Evolutionary conservation across 2,113 vertebrate genomes (phyloP), one percentile per base, ranked within the genome.

Genomic region (Triplophysa siluroides): DNA sequence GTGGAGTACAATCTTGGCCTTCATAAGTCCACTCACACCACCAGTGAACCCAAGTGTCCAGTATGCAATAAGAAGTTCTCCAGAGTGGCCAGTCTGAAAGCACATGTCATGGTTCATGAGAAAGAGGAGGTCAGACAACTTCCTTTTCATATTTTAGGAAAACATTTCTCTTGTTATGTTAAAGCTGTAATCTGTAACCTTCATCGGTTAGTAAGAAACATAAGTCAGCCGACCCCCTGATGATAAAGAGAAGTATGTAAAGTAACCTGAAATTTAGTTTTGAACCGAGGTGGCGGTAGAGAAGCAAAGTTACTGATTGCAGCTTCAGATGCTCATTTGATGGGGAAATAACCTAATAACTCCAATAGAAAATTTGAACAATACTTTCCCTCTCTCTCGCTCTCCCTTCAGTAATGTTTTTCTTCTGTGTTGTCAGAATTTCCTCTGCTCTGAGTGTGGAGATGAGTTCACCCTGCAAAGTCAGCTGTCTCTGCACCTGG

Each of bases 391-490:
- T 72, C 23, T 19, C 81, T 90, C 26, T 50, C 83, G 60, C 58
- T 84, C 2, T 18, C 13, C 23, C 4, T 41, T n/a, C 26, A 62
- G 26, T 10, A 76, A 47, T 69, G 29, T 8, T 68, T 14, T 62
- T 50, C 21, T 62, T 23, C 23, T 78, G 56, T 76, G 41, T 12
- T 52, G 19, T 3, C 79, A 99, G 98, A 99, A 96, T 87, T 90
- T 99, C 83, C 97, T 99, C 90, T 99, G 98, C 79, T 89, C 92
- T 0, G 97, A 99, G 90, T 99, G 98, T 33, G 98, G 98, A 38
- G 98, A 99, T 88, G 97, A 99, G 91, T 99, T 99, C 73, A 91
- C 96, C 18, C 94, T 99, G 78, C 96, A 98, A 90, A 98, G 95
- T 90, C 96, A 99, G 89, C 93, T 99, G 79, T 93, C 94, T 13